Evolutionary conservation across 1,140 invertebrate genomes (phyloP), one percentile per base, ranked within the genome.

Genomic region (Drosophila quadrilineata): DNA sequence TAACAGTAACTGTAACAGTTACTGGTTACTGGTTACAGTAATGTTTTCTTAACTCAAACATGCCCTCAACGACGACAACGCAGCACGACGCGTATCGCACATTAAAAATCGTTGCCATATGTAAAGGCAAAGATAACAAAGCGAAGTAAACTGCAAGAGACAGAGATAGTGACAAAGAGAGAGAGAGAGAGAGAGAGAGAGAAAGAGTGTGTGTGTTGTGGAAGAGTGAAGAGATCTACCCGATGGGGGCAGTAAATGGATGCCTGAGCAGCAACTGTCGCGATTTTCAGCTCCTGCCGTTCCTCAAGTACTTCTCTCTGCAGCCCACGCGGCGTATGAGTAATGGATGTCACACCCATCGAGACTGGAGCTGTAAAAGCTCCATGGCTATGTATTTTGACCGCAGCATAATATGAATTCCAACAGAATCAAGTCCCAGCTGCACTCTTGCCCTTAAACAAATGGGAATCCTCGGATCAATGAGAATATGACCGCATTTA

Each of bases 71-170:
- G 63, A 40, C 40, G 28, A 33, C 56, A 16, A 59, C 46, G 21
- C 24, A 19, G 28, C 22, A 41, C 67, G 62, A 48, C 73, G 65
- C 54, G 69, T 85, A 77, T 74, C 77, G 74, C 73, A 59, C 79
- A 85, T 85, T 85, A 85, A 85, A 85, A 85, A 85, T 85, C 79
- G 79, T 79, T 63, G 75, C 80, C 79, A 85, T 85, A 85, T 85
- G 79, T 74, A 85, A 85, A 85, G 65, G 69, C 65, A 79, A 77
- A 75, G 74, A 85, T 85, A 85, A 85, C 74, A 85, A 79, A 79
- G 59, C 36, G 43, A 28, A 22, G 14, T 19, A 5, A n/a, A 26
- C 6, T 8, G 41, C 24, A 24, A 12, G 9, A 9, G 12, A n/a
- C n/a, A n/a, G n/a, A n/a, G n/a, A n/a, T n/a, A n/a, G n/a, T n/a